Conservation (phyloP, 2,113 vertebrate genomes). For the Lichenostomus cassidix region DNA sequence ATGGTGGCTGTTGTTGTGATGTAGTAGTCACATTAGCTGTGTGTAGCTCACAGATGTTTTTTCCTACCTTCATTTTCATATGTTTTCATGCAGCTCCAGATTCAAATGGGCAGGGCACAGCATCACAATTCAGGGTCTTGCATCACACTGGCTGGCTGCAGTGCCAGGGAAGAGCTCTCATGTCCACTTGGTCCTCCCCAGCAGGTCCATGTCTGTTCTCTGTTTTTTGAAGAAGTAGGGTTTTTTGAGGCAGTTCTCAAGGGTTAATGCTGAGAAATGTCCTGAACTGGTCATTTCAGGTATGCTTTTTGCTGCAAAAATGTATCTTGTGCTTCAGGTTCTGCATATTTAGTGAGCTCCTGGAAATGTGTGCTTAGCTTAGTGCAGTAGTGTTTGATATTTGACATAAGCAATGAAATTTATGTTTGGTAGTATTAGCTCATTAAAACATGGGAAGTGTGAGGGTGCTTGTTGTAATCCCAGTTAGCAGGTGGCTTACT, state of each 20-base stretch:
- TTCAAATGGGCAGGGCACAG: background rate
- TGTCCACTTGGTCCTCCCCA: background rate
- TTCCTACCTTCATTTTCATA: background rate
- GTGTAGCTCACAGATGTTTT: background rate
- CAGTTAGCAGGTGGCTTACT: background rate
- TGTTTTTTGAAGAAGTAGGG: background rate
- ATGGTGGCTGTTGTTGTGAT: background rate
- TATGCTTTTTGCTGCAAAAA: background rate
- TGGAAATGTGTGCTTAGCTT: background rate
- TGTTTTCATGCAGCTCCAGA: background rate
- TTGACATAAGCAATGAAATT: background rate
- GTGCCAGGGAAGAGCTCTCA: background rate
- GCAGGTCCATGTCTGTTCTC: background rate
- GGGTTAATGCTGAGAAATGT: background rate
- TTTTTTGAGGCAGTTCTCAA: background rate
- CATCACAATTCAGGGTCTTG: background rate
- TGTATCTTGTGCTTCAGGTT: background rate
- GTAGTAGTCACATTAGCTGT: background rate
- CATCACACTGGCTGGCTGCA: rapidly evolving
- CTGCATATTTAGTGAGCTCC: background rate
- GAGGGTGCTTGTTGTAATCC: background rate
- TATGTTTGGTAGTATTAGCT: slow-evolving; percentile 9
- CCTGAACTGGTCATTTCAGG: background rate
- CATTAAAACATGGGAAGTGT: background rate
- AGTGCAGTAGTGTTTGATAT: background rate